Evolutionary conservation across 2,888 invertebrate genomes (phyloP), one percentile per base, ranked within the genome.

Genomic region (Gari tellinella): DNA sequence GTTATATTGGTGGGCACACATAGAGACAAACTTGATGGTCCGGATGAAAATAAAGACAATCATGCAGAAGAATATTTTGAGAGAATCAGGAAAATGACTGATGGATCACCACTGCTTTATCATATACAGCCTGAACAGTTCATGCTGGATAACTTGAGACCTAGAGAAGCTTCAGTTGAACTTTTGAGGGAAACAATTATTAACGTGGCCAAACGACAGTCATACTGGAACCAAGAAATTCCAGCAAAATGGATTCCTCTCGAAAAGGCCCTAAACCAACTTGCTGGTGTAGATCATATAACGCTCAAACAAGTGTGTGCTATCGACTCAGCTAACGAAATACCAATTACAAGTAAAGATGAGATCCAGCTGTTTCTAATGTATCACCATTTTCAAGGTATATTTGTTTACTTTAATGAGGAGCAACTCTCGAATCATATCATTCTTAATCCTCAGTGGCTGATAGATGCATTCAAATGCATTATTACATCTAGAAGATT

Each of bases 1-100:
- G 53, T 72, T 7, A 46, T 72, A 15, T 48, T 72, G n/a, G 67
- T 72, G 12, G 72, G 72, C 2, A 72, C 72, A 25, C 66, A 72
- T 37, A 48, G 31, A 46, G 66, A 63, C 21, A 52, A 49, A 26
- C 40, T 66, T 4, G 38, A 52, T 12, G 53, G 53, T 21, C 14
- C 23, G 12, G 17, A 15, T 5, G 37, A 66, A 15, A 57, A 58
- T 4, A 49, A 46, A 31, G 40, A 60, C 0, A n/a, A 48, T 23
- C 41, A 60, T 15, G 46, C 61, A 1, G 37, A 46, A 14, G 53
- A 46, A 2, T 62, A 66, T 10, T 62, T 72, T 17, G 49, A 57
- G 5, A 23, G 37, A 3, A 48, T 72, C 1, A 45, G 46, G 31
- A 31, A 43, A 38, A 19, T 72, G n/a, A 66, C 66, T 48, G 62